Conservation (phyloP, 2,888 invertebrate species). For the Aproaerema taeniolella region DNA sequence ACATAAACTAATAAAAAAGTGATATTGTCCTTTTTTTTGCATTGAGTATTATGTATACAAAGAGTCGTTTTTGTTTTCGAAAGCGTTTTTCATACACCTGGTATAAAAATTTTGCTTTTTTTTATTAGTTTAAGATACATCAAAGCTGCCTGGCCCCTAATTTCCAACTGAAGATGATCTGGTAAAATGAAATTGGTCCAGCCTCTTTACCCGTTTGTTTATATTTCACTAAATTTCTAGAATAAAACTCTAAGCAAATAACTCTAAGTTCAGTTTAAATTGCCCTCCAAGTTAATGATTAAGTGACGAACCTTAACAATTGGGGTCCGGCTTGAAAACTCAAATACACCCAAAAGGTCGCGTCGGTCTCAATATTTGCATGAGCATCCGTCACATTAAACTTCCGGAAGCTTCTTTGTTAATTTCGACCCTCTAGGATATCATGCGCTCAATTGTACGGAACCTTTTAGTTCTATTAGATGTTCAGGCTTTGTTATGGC, state of each 20-base stretch:
- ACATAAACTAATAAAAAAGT: too few relatives aligned
- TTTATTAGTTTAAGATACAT: too few relatives aligned
- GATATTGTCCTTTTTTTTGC: too few relatives aligned
- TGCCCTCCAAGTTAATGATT: conserved; percentile 21
- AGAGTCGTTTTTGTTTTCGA: too few relatives aligned
- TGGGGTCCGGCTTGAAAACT: conserved; percentile 24
- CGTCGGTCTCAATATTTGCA: conserved; percentile 21
- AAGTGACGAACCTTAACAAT: conserved; percentile 20
- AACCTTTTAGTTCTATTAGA: not conserved
- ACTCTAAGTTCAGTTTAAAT: conserved; percentile 22
- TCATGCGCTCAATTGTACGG: not conserved
- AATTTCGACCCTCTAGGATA: conserved; percentile 12
- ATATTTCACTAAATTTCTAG: conserved; percentile 16
- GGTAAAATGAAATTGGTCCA: not conserved
- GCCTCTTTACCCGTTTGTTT: not conserved
- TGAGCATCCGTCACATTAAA: conserved; percentile 17
- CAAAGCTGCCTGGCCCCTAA: too few relatives aligned
- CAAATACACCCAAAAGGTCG: conserved; percentile 23
- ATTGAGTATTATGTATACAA: too few relatives aligned
- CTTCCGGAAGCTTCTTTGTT: conserved; percentile 19
- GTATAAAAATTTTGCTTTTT: too few relatives aligned
- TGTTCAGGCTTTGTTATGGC: too few relatives aligned
- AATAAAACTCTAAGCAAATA: conserved; percentile 23
- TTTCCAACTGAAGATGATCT: not conserved
- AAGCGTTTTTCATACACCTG: too few relatives aligned